These are phyloP conservation scores for Aegithalos caudatus DNA, from an alignment of 2,113 vertebrate species.

Conservation along the genomic window DNA sequence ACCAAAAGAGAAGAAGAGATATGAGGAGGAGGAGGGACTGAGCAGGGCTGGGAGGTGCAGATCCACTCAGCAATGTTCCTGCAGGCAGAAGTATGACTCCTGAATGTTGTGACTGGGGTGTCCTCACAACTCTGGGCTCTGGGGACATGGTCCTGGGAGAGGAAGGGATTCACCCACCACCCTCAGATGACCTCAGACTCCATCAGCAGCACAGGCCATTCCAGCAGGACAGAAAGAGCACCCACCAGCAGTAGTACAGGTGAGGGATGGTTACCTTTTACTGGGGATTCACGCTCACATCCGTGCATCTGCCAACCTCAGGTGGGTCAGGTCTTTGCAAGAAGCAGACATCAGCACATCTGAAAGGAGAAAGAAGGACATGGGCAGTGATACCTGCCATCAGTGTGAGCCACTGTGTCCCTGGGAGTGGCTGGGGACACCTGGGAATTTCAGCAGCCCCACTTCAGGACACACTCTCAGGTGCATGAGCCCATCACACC, in stretches of 20 bases:
- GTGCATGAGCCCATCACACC: rapidly evolving
- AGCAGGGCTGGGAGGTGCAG: background rate
- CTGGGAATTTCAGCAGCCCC: background rate
- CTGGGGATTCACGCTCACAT: background rate
- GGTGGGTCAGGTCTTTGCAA: background rate
- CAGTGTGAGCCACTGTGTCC: rapidly evolving
- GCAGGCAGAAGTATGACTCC: rapidly evolving
- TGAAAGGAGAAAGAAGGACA: conserved; percentile 10
- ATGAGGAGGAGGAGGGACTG: background rate
- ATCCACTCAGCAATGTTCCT: background rate
- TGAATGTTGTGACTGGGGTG: rapidly evolving
- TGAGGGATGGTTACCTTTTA: conserved; percentile 21
- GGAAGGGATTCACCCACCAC: background rate
- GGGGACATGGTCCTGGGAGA: background rate
- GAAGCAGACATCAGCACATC: conserved; percentile 40
- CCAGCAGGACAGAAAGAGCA: background rate
- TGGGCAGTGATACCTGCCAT: no score
- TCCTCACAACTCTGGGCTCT: background rate
- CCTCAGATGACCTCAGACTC: background rate
- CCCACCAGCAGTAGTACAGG: background rate
- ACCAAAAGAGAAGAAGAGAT: background rate
- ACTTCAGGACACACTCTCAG: background rate
- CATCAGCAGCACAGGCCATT: background rate
- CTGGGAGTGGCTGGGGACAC: background rate
- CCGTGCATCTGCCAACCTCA: conserved; percentile 4